phyloP scores from a whole-genome alignment of 2,113 vertebrate genomes.

The Prionailurus viverrinus region DNA sequence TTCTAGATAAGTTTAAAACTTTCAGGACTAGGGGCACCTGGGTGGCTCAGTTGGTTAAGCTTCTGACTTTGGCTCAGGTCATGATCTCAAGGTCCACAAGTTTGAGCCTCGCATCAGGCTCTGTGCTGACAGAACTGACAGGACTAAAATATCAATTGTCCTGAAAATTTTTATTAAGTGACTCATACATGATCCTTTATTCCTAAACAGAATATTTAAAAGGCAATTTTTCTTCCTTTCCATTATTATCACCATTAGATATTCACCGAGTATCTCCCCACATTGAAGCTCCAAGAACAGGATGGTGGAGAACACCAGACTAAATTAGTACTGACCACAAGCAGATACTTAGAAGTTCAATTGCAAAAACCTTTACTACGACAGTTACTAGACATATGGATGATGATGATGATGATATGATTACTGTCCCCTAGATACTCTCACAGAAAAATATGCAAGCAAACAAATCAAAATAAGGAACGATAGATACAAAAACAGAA shows the following conservation, averaged over 20 bases:
- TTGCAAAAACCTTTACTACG: not conserved
- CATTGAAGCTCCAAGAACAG: not conserved
- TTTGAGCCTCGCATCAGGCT: too few relatives aligned
- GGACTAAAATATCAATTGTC: constrained; percentile 1
- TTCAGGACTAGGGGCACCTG: not conserved
- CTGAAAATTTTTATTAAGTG: constrained; percentile 6
- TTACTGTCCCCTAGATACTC: not conserved
- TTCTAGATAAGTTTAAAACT: constrained; percentile 19
- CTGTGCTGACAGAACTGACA: too few relatives aligned
- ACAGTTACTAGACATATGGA: not conserved
- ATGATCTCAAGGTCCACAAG: too few relatives aligned
- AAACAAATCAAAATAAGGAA: constrained; percentile 35
- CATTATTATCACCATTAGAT: not conserved
- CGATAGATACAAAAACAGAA: not conserved
- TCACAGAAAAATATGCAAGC: not conserved
- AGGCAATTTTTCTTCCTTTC: not conserved
- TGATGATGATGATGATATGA: not conserved
- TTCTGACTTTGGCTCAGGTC: too few relatives aligned
- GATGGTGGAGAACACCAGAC: not conserved
- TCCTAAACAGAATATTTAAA: not conserved
- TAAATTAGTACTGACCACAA: not conserved
- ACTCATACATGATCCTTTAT: not conserved
- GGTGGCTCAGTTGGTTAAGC: too few relatives aligned
- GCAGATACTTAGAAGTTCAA: not conserved
- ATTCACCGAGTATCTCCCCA: not conserved